Base-by-base conservation (phyloP, 2,113 vertebrate genomes). In the Pseudorectes ferrugineus region DNA sequence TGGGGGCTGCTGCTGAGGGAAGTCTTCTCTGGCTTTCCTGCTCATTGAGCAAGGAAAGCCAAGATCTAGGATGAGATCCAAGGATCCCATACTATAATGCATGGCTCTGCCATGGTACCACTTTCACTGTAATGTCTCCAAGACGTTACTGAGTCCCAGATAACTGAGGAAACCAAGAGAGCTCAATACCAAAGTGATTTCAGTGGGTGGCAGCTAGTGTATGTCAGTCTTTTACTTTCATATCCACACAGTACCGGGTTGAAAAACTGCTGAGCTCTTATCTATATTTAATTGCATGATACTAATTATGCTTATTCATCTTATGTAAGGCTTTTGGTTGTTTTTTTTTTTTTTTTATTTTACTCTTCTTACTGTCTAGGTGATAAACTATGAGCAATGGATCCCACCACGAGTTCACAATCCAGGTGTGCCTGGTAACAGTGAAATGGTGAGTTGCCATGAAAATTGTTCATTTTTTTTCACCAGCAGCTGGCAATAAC, bases 341-440 rank as follows among this genome's bases (percentile, higher is more conserved):
- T 7, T 33, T 45, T 43, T 26, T 2, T 6, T 29, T 31, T 6
- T n/a, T 68, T 35, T 28, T 36, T 23, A 25, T 71, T 74, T 85
- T 59, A 59, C 22, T 89, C 76, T 70, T 83, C 66, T 63, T 81
- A 31, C 36, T 33, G 3, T 51, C 57, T 80, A 98, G 97, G 95
- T 97, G 45, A 94, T 96, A 92, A 95, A 96, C 45, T 96, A 92
- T 59, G 96, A 97, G 62, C 97, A 97, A 31, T 97, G 97, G 97
- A 97, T 97, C 54, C 95, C 97, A 62, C 90, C 95, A 74, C 89
- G 18, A 57, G 87, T 85, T 72, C 94, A 95, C 8, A 63, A 57
- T 67, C 29, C 76, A 68, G 48, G 11, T 78, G 67, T 40, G 19
- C n/a, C 85, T 79, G 77, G 15, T 57, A 85, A 61, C 26, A 94